Evolutionary conservation across 2,888 invertebrate species (phyloP).

Genomic region (Sinopyrophorus schimmeli): DNA sequence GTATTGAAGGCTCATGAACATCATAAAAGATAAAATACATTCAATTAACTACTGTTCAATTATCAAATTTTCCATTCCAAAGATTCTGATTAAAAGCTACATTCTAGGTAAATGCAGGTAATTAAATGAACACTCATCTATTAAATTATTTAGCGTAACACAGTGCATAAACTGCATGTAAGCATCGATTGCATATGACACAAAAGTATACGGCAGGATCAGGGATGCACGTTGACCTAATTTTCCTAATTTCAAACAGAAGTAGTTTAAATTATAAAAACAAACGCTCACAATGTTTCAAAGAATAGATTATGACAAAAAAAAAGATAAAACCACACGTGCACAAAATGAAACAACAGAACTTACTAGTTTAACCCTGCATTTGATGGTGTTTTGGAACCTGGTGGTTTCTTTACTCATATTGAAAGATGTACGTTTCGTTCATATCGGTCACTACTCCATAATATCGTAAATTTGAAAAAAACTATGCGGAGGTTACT

Average conservation of each 20-base stretch:
- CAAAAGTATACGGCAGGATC: slow-evolving; percentile 7
- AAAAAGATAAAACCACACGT: background rate
- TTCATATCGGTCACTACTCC: slow-evolving; percentile 14
- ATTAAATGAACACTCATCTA: no score
- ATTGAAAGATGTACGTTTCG: slow-evolving; percentile 1
- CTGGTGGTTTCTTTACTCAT: slow-evolving; percentile 31
- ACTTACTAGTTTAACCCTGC: slow-evolving; percentile 44
- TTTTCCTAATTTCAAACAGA: slow-evolving; percentile 7
- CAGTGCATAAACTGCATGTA: no score
- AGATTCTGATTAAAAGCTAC: no score
- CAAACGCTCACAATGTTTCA: no score
- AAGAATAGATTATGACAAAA: no score
- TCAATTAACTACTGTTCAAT: no score
- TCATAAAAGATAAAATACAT: no score
- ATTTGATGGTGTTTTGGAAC: slow-evolving; percentile 39
- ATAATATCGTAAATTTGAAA: background rate
- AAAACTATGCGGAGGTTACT: slow-evolving; percentile 9
- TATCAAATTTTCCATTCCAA: no score
- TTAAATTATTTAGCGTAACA: no score
- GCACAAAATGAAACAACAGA: slow-evolving; percentile 12
- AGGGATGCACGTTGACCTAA: slow-evolving; percentile 11
- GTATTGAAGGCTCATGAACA: no score
- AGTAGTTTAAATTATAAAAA: background rate
- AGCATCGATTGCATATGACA: slow-evolving; percentile 9
- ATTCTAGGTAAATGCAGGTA: no score